phyloP scores from a whole-genome alignment of 2,113 vertebrate species.

The Gymnobelideus leadbeateri region DNA sequence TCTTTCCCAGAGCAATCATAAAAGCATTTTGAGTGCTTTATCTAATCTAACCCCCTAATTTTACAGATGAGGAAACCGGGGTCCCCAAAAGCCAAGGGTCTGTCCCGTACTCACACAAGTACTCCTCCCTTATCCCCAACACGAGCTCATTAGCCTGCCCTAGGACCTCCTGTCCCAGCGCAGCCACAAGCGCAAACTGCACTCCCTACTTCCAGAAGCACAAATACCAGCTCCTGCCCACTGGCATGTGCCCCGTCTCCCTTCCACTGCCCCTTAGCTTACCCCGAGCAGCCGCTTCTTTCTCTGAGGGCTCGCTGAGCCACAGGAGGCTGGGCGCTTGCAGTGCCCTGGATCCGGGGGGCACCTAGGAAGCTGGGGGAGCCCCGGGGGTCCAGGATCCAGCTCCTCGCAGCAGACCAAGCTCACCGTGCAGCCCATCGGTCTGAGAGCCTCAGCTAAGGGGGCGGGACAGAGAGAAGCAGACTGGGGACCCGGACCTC shows the following conservation, averaged over 20 bases:
- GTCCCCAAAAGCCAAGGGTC: background rate
- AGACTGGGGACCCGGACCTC: conserved; percentile 13
- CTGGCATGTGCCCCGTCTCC: background rate
- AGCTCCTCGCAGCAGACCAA: conserved; percentile 76
- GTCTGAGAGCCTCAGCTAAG: conserved; percentile 16
- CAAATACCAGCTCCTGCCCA: background rate
- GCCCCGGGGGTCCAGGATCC: conserved; percentile 42
- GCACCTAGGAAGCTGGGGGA: conserved; percentile 41
- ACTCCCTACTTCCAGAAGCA: background rate
- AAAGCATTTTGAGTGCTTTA: background rate
- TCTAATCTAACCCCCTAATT: background rate
- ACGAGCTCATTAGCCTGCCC: background rate
- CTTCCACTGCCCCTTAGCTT: conserved; percentile 10
- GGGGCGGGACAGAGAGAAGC: conserved; percentile 39
- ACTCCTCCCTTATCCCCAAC: background rate
- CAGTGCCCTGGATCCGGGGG: background rate
- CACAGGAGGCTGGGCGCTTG: conserved; percentile 10
- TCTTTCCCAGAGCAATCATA: background rate
- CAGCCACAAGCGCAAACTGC: background rate
- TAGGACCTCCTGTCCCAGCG: conserved; percentile 19
- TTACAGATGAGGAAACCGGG: background rate
- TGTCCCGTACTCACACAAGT: background rate
- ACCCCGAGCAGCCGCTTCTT: conserved; percentile 61
- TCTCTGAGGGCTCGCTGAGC: background rate
- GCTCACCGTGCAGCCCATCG: conserved; percentile 79